Evolutionary conservation across 1,140 invertebrate species (phyloP).

Genomic region (Drosophila prosaltans): DNA sequence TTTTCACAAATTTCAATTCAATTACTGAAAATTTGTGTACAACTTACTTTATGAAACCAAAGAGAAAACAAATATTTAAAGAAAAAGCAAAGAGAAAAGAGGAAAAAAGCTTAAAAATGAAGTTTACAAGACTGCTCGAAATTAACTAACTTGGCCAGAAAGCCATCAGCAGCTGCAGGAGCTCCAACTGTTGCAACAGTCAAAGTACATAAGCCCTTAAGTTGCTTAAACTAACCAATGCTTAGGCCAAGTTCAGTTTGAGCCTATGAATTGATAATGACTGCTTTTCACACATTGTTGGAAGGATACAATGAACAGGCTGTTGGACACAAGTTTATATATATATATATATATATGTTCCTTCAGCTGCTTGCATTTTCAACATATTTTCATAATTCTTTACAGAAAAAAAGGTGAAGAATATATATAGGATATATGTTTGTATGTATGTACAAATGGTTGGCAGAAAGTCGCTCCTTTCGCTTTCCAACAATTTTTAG

Average conservation of each 20-base stretch:
- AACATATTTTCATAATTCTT: conserved; percentile 66
- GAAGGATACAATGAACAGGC: conserved; percentile 11
- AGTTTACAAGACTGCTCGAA: conserved; percentile 20
- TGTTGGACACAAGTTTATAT: neutral
- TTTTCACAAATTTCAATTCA: neutral
- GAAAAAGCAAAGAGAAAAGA: neutral
- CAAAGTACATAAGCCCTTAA: conserved; percentile 17
- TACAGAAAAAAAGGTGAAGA: neutral
- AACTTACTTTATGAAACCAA: neutral
- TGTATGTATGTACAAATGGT: neutral
- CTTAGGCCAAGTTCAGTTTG: conserved; percentile 7
- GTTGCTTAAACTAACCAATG: conserved; percentile 4
- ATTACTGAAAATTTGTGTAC: neutral
- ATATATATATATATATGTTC: neutral
- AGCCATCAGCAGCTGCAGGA: conserved; percentile 11
- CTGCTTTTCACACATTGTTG: conserved; percentile 18
- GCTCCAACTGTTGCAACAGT: conserved; percentile 28
- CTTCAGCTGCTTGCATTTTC: conserved; percentile 37
- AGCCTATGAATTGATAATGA: conserved; percentile 40
- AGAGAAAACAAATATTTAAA: neutral
- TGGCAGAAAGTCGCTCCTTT: neutral
- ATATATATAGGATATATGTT: neutral
- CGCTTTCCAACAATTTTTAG: conserved; percentile 12
- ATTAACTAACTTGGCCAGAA: conserved; percentile 16
- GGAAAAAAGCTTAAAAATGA: neutral